Conservation (phyloP, 2,113 vertebrate genomes). For the Pseudopipra pipra region DNA sequence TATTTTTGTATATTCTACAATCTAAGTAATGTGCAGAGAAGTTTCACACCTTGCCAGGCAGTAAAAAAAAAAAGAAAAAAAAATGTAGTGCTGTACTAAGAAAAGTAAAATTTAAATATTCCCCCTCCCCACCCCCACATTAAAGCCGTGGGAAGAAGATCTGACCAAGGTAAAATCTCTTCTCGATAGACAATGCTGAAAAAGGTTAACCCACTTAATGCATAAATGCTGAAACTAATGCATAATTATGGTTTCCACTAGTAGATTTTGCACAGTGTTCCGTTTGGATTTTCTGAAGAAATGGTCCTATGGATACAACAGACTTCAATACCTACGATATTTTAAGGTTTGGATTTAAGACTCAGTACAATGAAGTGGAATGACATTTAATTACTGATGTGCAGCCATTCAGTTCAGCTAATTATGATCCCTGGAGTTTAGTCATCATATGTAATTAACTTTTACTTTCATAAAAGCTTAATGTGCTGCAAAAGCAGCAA, state of each 20-base stretch:
- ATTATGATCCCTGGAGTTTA: slow-evolving; percentile 90
- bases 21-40: not conserved
- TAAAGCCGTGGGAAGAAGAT: not conserved
- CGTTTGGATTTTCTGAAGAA: slow-evolving; percentile 8
- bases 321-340: slow-evolving; percentile 69
- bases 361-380: slow-evolving; percentile 84
- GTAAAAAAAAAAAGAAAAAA: not conserved
- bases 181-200: not conserved
- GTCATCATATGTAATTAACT: slow-evolving; percentile 93
- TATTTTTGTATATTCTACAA: not conserved
- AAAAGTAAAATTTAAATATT: not conserved
- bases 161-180: not conserved
- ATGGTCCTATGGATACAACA: slow-evolving; percentile 54
- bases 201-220: not conserved
- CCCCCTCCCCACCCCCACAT: rapidly evolving
- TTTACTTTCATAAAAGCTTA: slow-evolving; percentile 91
- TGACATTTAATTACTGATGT: slow-evolving; percentile 93
- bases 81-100: not conserved
- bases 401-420: slow-evolving; percentile 87
- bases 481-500: slow-evolving; percentile 73
- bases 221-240: not conserved
- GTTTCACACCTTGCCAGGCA: not conserved
- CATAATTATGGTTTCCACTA: not conserved
- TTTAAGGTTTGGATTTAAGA: slow-evolving; percentile 75
- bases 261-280: not conserved